These are phyloP conservation scores for Drosophila differens DNA, from an alignment of 2,888 invertebrate species.

Conservation along the genomic window DNA sequence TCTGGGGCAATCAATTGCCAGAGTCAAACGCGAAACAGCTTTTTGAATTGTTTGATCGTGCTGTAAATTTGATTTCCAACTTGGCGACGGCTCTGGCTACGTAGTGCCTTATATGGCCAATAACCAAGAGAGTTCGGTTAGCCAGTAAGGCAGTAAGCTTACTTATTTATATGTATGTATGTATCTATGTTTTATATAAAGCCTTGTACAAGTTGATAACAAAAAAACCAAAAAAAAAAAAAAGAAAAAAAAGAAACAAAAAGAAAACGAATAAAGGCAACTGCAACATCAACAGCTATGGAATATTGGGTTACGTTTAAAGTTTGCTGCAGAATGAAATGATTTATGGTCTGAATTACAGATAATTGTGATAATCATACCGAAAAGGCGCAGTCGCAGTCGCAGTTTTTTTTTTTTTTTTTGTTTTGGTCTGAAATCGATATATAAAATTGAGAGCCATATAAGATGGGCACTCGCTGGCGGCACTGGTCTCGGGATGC, in stretches of 20 bases:
- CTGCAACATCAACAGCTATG: conserved; percentile 30
- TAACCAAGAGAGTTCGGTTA: conserved; percentile 30
- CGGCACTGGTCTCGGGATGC: conserved; percentile 41
- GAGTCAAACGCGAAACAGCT: conserved; percentile 39
- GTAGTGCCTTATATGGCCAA: conserved; percentile 32
- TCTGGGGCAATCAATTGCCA: conserved; percentile 43
- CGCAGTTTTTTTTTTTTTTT: conserved; percentile 28
- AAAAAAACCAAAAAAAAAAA: conserved; percentile 1
- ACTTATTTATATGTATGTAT: conserved; percentile 61
- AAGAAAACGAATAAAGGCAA: conserved; percentile 14
- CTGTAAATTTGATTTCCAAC: conserved; percentile 68
- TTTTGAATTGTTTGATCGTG: conserved; percentile 76
- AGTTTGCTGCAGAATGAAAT: conserved; percentile 73
- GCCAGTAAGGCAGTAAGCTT: conserved; percentile 22
- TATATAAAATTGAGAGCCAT: conserved; percentile 57
- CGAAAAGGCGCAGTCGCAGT: conserved; percentile 68
- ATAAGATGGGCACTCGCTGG: conserved; percentile 25
- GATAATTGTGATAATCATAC: conserved; percentile 84
- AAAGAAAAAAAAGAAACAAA: not conserved
- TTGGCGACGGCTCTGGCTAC: conserved; percentile 60
- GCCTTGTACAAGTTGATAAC: conserved; percentile 63
- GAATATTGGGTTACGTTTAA: conserved; percentile 75
- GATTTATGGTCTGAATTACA: conserved; percentile 84
- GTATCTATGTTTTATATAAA: conserved; percentile 46
- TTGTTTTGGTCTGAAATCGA: conserved; percentile 61